These are phyloP conservation scores for Diachasma alloeum DNA, from an alignment of 1,140 invertebrate species.

Conservation along the genomic window DNA sequence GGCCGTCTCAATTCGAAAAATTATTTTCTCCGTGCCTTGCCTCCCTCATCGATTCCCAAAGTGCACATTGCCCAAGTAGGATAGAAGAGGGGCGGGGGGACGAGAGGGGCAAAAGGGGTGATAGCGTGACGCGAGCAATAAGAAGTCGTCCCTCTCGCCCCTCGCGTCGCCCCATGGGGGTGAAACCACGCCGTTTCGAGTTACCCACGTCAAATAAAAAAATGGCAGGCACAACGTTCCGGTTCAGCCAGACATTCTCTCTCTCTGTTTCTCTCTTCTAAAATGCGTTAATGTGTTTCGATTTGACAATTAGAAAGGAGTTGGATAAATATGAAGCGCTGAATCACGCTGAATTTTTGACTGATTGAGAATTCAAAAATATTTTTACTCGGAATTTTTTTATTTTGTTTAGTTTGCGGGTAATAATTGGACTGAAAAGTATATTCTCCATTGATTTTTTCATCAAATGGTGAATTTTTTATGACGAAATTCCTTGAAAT, in stretches of 20 bases:
- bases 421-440: too few relatives aligned
- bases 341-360: too few relatives aligned
- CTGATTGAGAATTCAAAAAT: too few relatives aligned
- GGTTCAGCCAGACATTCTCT: not conserved
- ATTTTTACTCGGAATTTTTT: too few relatives aligned
- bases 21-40: not conserved
- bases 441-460: too few relatives aligned
- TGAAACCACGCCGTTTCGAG: not conserved
- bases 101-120: not conserved
- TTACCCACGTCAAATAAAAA: conserved; percentile 6
- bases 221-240: not conserved
- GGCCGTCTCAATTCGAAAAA: not conserved
- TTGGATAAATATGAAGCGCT: not conserved
- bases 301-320: not conserved
- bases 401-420: too few relatives aligned
- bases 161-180: not conserved
- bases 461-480: too few relatives aligned
- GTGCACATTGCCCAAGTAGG: not conserved
- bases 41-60: not conserved
- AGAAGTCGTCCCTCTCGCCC: not conserved
- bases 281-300: not conserved
- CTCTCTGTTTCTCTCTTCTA: not conserved
- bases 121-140: not conserved
- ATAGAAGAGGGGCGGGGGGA: not conserved
- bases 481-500: too few relatives aligned